Percentiles rank a stretch among this genome's conserved stretches.
These are phyloP conservation scores for Mormyrus lacerda DNA, from an alignment of 2,113 vertebrate species.

Conservation along the genomic window DNA sequence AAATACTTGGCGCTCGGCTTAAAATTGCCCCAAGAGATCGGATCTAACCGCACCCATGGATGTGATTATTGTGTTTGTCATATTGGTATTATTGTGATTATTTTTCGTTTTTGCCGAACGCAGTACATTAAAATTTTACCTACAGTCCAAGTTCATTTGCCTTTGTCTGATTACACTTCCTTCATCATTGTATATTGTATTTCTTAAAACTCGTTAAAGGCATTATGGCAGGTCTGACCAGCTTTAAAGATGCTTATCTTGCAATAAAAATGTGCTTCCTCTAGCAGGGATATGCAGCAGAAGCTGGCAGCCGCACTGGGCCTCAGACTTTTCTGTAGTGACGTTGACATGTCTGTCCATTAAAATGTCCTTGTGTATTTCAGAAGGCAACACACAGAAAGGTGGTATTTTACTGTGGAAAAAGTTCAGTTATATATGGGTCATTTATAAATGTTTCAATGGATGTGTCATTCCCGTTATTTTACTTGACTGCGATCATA, in stretches of 20 bases:
- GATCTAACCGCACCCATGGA: too few relatives aligned
- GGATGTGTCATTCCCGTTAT: not conserved
- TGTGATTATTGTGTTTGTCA: not conserved
- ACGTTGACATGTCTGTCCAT: not conserved
- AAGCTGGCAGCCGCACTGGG: not conserved
- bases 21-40: too few relatives aligned
- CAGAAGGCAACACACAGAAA: not conserved
- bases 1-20: too few relatives aligned
- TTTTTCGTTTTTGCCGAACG: not conserved
- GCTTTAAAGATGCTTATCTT: not conserved
- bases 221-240: not conserved
- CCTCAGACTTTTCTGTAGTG: not conserved
- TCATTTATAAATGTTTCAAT: not conserved
- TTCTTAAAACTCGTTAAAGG: not conserved
- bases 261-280: not conserved
- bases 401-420: not conserved
- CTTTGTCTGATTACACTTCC: not conserved
- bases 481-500: not conserved
- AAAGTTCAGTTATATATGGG: not conserved
- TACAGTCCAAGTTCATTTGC: not conserved
- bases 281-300: not conserved
- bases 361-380: not conserved
- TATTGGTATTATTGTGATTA: not conserved
- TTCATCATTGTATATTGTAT: not conserved
- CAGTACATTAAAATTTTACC: not conserved